These are phyloP conservation scores for Castor canadensis DNA, from an alignment of 2,113 vertebrate species.

Conservation along the genomic window DNA sequence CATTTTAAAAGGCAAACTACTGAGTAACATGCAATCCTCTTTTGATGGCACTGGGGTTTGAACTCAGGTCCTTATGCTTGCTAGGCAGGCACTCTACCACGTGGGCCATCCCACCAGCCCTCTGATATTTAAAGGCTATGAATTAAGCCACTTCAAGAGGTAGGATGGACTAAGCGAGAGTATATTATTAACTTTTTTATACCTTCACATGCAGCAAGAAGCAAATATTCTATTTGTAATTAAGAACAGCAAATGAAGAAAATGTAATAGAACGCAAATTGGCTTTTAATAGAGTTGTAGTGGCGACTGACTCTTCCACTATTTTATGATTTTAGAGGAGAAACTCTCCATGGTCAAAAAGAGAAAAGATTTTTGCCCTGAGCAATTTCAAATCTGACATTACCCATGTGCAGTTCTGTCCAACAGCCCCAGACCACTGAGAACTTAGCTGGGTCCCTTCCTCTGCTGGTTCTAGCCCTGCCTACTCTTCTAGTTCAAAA, in stretches of 20 bases:
- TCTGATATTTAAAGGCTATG: slow-evolving; percentile 19
- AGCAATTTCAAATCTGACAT: not conserved
- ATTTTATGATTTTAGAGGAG: slow-evolving; percentile 2
- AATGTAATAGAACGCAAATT: not conserved
- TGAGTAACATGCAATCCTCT: not conserved
- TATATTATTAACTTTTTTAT: not conserved
- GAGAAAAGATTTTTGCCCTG: not conserved
- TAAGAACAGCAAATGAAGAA: not conserved
- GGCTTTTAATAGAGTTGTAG: not conserved
- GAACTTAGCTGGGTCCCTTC: not conserved
- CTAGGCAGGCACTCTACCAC: not conserved
- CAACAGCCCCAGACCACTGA: not conserved
- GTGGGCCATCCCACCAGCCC: not conserved
- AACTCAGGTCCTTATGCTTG: not conserved
- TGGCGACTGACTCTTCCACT: not conserved
- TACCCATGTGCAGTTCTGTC: not conserved
- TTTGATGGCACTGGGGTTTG: not conserved
- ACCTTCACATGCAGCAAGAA: not conserved
- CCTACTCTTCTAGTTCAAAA: not conserved
- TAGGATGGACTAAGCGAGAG: not conserved
- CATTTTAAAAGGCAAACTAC: not conserved
- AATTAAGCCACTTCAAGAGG: not conserved
- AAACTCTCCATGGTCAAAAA: not conserved
- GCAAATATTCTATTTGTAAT: slow-evolving; percentile 31
- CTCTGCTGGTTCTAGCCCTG: not conserved